These are phyloP conservation scores for Callipepla squamata DNA, from an alignment of 2,113 vertebrate species.

Conservation along the genomic window DNA sequence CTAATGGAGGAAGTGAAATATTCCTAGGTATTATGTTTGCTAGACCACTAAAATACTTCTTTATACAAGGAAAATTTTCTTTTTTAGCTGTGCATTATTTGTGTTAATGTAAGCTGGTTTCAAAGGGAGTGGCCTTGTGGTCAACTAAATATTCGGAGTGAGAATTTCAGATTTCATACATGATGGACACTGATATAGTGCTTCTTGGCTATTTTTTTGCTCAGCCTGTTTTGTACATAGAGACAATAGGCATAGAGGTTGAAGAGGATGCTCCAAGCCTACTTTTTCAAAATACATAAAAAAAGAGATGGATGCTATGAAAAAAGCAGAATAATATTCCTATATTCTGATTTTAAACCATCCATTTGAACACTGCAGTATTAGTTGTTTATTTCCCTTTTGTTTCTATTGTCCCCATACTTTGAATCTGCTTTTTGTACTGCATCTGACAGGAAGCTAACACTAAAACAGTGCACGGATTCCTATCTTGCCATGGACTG, in stretches of 20 bases:
- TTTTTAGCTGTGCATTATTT: conserved; percentile 1
- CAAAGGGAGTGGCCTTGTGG: neutral
- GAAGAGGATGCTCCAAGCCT: neutral
- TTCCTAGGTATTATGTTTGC: neutral
- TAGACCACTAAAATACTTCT: neutral
- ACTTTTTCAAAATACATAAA: neutral
- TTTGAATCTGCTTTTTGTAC: neutral
- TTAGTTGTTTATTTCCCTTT: neutral
- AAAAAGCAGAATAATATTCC: neutral
- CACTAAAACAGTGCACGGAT: neutral
- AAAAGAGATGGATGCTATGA: neutral
- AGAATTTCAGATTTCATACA: neutral
- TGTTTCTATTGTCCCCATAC: neutral
- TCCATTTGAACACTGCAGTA: neutral
- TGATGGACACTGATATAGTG: neutral
- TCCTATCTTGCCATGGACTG: neutral
- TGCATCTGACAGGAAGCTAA: neutral
- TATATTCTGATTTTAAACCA: neutral
- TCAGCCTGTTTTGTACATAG: neutral
- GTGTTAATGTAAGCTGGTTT: neutral
- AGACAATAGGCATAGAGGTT: neutral
- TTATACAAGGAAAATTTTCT: neutral
- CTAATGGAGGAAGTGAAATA: neutral
- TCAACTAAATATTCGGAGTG: neutral
- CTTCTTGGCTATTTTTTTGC: neutral